These are phyloP conservation scores for Caracal caracal DNA, from an alignment of 2,113 vertebrate species.

Conservation along the genomic window DNA sequence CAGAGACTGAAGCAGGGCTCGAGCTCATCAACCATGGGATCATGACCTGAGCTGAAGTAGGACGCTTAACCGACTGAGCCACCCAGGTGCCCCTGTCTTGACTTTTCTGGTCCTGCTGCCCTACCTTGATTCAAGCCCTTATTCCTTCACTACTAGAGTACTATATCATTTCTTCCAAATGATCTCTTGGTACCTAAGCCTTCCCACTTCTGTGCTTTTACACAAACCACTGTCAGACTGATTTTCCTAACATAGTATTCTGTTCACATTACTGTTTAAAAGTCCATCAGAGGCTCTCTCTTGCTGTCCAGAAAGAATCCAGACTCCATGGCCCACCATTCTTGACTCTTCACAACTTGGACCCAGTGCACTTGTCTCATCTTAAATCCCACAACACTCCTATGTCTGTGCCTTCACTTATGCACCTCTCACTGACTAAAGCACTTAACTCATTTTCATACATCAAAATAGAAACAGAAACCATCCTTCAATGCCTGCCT, in stretches of 20 bases:
- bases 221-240: not conserved
- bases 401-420: not conserved
- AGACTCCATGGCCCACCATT: not conserved
- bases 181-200: not conserved
- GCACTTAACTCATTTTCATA: not conserved
- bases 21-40: too few relatives aligned
- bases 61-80: too few relatives aligned
- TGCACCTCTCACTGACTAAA: not conserved
- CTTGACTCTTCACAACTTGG: not conserved
- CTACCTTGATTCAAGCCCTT: not conserved
- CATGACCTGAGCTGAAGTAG: too few relatives aligned
- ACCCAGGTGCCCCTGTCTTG: not conserved
- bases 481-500: not conserved
- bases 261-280: not conserved
- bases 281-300: not conserved
- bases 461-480: not conserved
- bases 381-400: not conserved
- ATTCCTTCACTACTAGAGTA: not conserved
- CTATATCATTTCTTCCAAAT: not conserved
- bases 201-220: not conserved
- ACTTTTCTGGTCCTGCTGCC: not conserved
- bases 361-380: not conserved
- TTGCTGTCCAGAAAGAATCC: not conserved
- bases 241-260: slow-evolving; percentile 5
- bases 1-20: too few relatives aligned